Evolutionary conservation across 2,888 invertebrate species (phyloP).

Genomic region (Cosmia pyralina): DNA sequence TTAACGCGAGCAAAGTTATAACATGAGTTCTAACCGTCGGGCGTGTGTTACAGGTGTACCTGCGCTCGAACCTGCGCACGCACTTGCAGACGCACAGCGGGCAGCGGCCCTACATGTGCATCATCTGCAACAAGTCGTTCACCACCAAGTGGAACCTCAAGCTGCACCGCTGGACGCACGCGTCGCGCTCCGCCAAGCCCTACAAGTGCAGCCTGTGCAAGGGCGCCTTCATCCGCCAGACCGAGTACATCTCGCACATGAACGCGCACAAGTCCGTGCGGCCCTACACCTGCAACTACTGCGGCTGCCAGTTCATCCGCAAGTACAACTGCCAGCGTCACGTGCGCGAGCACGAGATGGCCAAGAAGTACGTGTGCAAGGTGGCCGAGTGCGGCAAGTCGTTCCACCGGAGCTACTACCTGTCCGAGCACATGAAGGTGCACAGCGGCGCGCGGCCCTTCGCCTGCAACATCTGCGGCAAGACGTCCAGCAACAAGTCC

Average conservation of each 20-base stretch:
- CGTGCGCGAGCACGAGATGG: constrained; percentile 94
- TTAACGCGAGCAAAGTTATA: too few relatives aligned
- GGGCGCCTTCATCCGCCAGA: constrained; percentile 95
- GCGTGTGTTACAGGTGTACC: constrained; percentile 90
- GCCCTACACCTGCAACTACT: constrained; percentile 97
- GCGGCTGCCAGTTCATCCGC: constrained; percentile 96
- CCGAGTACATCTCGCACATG: constrained; percentile 95
- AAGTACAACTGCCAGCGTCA: constrained; percentile 97
- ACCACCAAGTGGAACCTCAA: constrained; percentile 97
- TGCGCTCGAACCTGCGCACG: constrained; percentile 94
- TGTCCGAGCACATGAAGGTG: constrained; percentile 96
- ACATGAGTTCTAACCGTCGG: too few relatives aligned
- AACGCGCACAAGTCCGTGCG: constrained; percentile 95
- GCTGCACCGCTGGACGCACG: constrained; percentile 97
- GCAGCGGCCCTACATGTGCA: constrained; percentile 94
- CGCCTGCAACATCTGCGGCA: constrained; percentile 96
- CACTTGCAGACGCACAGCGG: constrained; percentile 95
- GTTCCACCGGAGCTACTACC: constrained; percentile 96
- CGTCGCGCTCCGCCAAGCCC: constrained; percentile 95
- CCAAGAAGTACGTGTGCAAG: constrained; percentile 94
- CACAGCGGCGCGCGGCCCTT: constrained; percentile 95
- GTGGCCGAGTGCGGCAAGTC: constrained; percentile 94
- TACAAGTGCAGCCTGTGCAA: constrained; percentile 96
- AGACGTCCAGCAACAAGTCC: constrained; percentile 96
- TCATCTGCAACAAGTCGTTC: constrained; percentile 95